These are phyloP conservation scores for Andinoacara biseriatus DNA, from an alignment of 2,113 vertebrate genomes.

Conservation along the genomic window DNA sequence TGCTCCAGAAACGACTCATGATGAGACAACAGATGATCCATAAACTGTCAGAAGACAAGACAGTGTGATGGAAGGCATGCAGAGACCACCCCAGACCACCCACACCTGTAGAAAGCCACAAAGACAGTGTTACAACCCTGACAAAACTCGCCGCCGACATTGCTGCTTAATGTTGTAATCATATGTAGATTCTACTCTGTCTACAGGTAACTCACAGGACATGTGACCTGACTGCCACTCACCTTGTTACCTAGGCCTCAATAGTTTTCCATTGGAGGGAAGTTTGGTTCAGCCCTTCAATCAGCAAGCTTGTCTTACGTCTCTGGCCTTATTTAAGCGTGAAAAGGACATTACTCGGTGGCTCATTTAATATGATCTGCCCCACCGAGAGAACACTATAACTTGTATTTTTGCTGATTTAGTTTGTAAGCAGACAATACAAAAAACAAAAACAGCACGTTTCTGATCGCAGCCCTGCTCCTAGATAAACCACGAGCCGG, in stretches of 20 bases:
- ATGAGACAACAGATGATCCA: neutral
- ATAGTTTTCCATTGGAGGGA: neutral
- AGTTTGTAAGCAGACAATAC: neutral
- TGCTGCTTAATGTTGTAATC: neutral
- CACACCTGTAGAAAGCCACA: neutral
- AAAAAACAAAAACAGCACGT: neutral
- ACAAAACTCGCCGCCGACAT: neutral
- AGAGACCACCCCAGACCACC: neutral
- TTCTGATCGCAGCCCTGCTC: neutral
- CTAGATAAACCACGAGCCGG: neutral
- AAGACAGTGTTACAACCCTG: neutral
- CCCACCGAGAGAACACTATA: neutral
- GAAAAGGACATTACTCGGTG: neutral
- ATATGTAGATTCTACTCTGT: neutral
- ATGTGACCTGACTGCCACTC: neutral
- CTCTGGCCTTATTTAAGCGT: neutral
- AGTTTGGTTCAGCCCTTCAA: neutral
- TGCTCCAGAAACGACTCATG: neutral
- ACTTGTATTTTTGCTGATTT: slow-evolving; percentile 1
- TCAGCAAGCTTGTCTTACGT: neutral
- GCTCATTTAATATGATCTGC: neutral
- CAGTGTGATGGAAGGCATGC: neutral
- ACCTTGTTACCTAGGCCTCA: neutral
- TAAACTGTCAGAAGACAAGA: neutral
- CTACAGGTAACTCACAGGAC: neutral